Evolutionary conservation across 2,113 vertebrate genomes (phyloP).

Genomic region (Etheostoma cragini): DNA sequence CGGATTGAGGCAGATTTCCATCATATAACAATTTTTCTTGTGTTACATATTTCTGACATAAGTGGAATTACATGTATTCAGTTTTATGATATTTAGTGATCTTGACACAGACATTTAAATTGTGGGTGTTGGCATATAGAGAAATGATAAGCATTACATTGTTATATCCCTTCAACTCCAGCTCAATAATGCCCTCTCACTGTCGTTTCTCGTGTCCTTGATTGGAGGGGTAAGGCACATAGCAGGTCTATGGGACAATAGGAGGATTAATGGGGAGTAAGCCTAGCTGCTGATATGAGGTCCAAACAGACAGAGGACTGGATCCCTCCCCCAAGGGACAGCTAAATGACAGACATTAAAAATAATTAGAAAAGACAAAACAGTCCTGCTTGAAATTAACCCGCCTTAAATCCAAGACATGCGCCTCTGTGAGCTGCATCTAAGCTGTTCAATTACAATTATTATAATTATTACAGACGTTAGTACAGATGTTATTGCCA

Average conservation of each 20-base stretch:
- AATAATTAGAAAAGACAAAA: conserved; percentile 81
- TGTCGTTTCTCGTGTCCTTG: conserved; percentile 38
- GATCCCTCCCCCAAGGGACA: conserved; percentile 54
- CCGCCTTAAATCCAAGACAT: conserved; percentile 41
- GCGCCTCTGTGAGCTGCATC: conserved; percentile 33
- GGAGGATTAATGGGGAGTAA: conserved; percentile 74
- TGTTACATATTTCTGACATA: conserved; percentile 1
- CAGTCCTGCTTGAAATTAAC: conserved; percentile 71
- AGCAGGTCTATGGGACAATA: conserved; percentile 59
- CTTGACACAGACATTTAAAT: not conserved
- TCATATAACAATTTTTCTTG: not conserved
- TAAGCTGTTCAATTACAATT: conserved; percentile 38
- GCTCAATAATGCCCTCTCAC: conserved; percentile 63
- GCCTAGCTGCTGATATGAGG: conserved; percentile 72
- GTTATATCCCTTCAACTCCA: conserved; percentile 17
- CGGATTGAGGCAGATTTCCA: not conserved
- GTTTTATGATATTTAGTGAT: not conserved
- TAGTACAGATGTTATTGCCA: conserved; percentile 17
- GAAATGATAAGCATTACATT: conserved; percentile 13
- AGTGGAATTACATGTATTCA: not conserved
- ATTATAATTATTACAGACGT: conserved; percentile 24
- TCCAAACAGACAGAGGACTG: conserved; percentile 66
- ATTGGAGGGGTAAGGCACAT: conserved; percentile 63
- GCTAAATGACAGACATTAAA: conserved; percentile 79
- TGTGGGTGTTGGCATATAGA: not conserved